A percentile compares a stretch with the other conserved stretches of the same genome.
These are phyloP conservation scores for Tadarida brasiliensis DNA, from an alignment of 2,797 vertebrate species.

Conservation along the genomic window DNA sequence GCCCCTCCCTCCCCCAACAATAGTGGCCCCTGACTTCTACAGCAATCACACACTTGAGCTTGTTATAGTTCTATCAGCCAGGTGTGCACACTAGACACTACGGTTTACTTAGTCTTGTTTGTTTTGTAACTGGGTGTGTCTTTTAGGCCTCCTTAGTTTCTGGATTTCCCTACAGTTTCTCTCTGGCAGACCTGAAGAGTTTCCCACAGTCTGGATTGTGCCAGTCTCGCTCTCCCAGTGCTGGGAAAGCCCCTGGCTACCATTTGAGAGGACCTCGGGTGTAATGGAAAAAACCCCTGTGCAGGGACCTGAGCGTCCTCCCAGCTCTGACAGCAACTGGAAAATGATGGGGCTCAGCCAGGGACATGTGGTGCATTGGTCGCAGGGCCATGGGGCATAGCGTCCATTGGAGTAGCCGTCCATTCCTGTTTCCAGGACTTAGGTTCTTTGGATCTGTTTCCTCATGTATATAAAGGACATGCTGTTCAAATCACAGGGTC, in stretches of 20 bases:
- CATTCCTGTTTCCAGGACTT: not conserved
- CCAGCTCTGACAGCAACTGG: not conserved
- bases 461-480: not conserved
- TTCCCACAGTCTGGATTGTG: not conserved
- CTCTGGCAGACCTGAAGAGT: not conserved
- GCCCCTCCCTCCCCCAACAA: not conserved
- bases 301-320: not conserved
- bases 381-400: not conserved
- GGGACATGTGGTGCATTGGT: not conserved
- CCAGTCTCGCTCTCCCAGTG: rapidly evolving
- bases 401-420: not conserved
- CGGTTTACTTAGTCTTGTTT: not conserved
- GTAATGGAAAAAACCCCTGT: not conserved
- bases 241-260: not conserved
- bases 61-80: too few relatives aligned
- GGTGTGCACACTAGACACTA: not conserved
- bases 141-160: not conserved
- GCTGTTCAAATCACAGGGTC: not conserved
- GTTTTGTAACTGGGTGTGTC: not conserved
- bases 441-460: not conserved
- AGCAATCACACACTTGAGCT: not conserved
- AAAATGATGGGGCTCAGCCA: not conserved
- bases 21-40: not conserved
- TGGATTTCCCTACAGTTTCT: not conserved
- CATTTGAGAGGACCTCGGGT: not conserved